Evolutionary conservation across 2,113 vertebrate species (phyloP).

Genomic region (Xiphophorus couchianus): DNA sequence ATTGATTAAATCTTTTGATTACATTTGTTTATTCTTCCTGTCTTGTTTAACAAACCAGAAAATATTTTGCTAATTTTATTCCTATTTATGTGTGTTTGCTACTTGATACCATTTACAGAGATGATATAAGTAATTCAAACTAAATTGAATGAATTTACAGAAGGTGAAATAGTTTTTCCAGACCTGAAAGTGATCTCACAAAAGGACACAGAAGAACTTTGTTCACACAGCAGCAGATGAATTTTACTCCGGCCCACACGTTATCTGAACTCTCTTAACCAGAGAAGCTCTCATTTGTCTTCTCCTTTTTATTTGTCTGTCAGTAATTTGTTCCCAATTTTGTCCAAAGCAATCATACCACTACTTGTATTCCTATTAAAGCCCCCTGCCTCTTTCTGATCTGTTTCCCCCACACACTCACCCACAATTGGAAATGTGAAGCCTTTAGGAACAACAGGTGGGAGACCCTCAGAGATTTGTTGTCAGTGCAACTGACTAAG

Average conservation of each 20-base stretch:
- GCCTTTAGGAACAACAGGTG: neutral
- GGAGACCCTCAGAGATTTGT: neutral
- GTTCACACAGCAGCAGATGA: neutral
- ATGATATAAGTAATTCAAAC: too few species aligned
- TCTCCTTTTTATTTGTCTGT: neutral
- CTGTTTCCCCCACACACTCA: neutral
- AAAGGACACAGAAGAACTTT: neutral
- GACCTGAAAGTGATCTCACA: neutral
- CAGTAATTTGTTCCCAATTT: neutral
- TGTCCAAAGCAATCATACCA: neutral
- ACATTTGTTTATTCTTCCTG: too few species aligned
- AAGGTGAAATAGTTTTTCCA: neutral
- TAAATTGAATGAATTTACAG: neutral
- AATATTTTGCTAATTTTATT: too few species aligned
- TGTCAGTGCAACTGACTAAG: neutral
- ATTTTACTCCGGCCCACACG: neutral
- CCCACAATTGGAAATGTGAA: neutral
- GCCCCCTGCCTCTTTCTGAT: neutral
- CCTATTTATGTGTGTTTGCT: too few species aligned
- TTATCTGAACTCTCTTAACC: neutral
- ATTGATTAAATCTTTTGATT: neutral
- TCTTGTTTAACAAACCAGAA: neutral
- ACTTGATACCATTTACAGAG: too few species aligned
- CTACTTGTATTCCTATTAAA: too few species aligned
- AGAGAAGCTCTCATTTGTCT: neutral